These are phyloP conservation scores for Sympetrum striolatum DNA, from an alignment of 2,888 invertebrate species.

Conservation along the genomic window DNA sequence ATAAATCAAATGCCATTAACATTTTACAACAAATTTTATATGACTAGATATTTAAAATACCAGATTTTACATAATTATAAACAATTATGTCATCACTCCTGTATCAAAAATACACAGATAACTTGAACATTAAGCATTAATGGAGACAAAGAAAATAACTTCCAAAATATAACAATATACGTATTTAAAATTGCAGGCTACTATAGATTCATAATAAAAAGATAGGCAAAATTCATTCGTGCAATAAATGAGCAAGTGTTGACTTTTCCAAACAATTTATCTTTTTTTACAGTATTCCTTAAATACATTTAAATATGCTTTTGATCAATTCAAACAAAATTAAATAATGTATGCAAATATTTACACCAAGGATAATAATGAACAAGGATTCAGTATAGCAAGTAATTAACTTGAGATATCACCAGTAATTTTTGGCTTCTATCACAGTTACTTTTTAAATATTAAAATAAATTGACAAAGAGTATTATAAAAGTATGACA, in stretches of 20 bases:
- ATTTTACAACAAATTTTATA: not conserved
- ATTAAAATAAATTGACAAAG: not conserved
- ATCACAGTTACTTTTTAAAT: not conserved
- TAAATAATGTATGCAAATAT: not conserved
- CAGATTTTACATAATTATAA: not conserved
- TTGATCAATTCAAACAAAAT: not conserved
- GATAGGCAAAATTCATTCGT: not conserved
- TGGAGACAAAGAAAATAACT: not conserved
- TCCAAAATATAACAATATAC: not conserved
- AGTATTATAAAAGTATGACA: not conserved
- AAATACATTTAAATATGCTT: not conserved
- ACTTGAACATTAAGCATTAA: not conserved
- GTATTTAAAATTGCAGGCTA: not conserved
- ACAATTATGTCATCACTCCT: not conserved
- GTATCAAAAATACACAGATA: not conserved
- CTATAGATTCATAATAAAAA: not conserved
- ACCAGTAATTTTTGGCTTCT: constrained; percentile 49
- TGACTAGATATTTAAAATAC: not conserved
- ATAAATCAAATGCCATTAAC: too few relatives aligned
- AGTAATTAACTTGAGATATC: not conserved
- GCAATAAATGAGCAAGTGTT: not conserved
- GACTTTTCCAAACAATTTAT: not conserved
- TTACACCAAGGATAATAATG: not conserved
- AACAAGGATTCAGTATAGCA: not conserved
- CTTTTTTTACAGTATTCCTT: not conserved